Conservation (phyloP, 1,140 invertebrate species). For the Orussus abietinus region DNA sequence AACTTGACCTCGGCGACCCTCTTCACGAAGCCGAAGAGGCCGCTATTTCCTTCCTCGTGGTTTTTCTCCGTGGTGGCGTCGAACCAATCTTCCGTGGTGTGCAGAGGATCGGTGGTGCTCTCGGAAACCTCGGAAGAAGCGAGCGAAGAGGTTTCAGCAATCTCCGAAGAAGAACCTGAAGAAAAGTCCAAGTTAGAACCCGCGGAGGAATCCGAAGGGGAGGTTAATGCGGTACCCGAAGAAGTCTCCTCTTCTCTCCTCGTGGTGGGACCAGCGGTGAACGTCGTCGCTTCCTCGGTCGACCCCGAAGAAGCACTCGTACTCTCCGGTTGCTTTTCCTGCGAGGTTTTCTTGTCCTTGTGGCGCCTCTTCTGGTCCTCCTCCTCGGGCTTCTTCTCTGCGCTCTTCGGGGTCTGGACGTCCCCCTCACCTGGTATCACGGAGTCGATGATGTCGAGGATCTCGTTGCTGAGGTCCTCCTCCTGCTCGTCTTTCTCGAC, state of each 20-base stretch:
- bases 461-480: constrained; percentile 46
- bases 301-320: neutral
- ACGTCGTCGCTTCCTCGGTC: neutral
- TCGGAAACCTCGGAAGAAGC: no score
- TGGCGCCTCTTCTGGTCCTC: constrained; percentile 4
- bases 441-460: constrained; percentile 47
- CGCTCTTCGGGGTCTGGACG: neutral
- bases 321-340: constrained; percentile 3
- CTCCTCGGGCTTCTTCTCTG: no score
- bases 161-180: no score
- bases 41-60: constrained; percentile 32
- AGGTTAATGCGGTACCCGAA: no score
- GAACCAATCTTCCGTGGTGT: constrained; percentile 31
- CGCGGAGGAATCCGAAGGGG: no score
- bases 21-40: constrained; percentile 49
- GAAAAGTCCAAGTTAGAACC: no score
- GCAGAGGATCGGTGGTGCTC: no score
- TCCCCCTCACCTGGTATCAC: constrained; percentile 28
- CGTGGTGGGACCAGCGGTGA: no score
- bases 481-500: constrained; percentile 32
- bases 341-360: no score
- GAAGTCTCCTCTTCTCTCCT: constrained; percentile 6
- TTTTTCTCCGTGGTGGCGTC: constrained; percentile 28
- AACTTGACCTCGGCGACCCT: constrained; percentile 54
- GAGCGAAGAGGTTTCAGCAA: no score